These are phyloP conservation scores for Enteromius treurensis DNA, from an alignment of 2,797 vertebrate species.

Conservation along the genomic window DNA sequence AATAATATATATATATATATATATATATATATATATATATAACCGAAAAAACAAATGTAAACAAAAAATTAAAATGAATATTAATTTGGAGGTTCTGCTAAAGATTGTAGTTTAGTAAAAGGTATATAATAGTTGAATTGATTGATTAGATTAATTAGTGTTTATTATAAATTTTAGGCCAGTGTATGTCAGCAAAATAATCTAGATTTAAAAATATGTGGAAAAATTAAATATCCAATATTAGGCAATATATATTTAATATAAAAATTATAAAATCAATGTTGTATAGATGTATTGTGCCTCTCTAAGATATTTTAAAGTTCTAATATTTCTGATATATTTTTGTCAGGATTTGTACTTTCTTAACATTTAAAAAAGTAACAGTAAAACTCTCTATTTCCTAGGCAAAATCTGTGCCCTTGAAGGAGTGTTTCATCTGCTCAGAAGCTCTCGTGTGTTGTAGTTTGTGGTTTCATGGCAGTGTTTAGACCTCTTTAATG, in stretches of 20 bases:
- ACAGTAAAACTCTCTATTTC: background rate
- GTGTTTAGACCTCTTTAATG: slow-evolving; percentile 56
- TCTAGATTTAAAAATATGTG: background rate
- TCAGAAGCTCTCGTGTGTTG: background rate
- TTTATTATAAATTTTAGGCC: background rate
- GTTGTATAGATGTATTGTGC: background rate
- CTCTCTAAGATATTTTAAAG: background rate
- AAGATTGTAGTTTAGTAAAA: background rate
- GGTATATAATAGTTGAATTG: background rate
- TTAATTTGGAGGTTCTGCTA: background rate
- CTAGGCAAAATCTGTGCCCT: background rate
- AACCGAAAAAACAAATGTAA: background rate
- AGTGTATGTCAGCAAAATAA: background rate
- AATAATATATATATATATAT: too few relatives aligned
- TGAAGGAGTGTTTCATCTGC: background rate
- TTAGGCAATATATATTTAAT: background rate
- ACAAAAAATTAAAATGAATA: background rate
- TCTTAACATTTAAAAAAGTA: background rate
- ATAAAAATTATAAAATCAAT: too few relatives aligned
- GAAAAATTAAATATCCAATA: background rate
- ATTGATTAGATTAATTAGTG: background rate
- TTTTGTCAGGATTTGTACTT: background rate
- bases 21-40: too few relatives aligned
- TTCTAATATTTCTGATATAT: background rate
- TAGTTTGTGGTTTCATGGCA: slow-evolving; percentile 23